Percentiles rank a stretch among this genome's conserved stretches.
These are phyloP conservation scores for Xiphorhynchus erythropygius DNA, from an alignment of 2,797 vertebrate genomes.

Conservation along the genomic window DNA sequence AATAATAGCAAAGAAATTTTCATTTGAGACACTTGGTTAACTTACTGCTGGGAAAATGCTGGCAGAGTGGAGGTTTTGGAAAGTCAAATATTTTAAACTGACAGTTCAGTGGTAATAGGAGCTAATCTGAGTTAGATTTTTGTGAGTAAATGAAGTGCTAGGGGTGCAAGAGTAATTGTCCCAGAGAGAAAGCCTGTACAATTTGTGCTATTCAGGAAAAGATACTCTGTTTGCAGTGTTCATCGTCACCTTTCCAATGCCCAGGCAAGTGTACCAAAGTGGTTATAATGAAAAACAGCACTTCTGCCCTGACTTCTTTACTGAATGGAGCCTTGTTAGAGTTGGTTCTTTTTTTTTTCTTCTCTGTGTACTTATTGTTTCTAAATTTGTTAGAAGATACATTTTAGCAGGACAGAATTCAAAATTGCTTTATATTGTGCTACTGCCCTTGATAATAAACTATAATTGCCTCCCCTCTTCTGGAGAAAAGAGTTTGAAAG, in stretches of 20 bases:
- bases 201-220: background rate
- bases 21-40: background rate
- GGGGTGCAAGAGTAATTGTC: background rate
- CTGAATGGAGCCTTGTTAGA: background rate
- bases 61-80: background rate
- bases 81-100: background rate
- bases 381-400: background rate
- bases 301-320: background rate
- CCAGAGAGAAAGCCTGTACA: background rate
- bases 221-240: background rate
- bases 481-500: background rate
- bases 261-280: background rate
- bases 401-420: background rate
- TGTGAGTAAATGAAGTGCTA: background rate
- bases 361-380: background rate
- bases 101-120: background rate
- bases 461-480: background rate
- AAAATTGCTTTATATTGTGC: background rate
- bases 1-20: background rate
- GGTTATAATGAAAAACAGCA: background rate
- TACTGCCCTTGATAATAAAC: background rate
- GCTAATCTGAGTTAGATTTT: background rate
- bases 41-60: background rate
- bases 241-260: background rate
- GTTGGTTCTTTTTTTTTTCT: background rate